Conservation (phyloP, 2,797 vertebrate genomes). For the Sarcoramphus papa region DNA sequence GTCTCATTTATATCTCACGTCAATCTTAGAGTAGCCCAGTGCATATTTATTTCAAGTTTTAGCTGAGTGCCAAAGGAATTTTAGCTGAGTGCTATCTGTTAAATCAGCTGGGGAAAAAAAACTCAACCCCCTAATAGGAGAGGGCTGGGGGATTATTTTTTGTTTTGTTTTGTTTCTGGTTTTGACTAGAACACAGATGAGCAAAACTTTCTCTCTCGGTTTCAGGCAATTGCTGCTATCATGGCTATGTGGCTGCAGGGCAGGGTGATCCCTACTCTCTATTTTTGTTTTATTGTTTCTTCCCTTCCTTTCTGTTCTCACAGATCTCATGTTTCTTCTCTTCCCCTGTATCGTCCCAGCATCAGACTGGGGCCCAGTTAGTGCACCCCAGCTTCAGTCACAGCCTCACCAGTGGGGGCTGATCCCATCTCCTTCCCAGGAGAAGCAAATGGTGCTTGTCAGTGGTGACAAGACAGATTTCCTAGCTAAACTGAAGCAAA, state of each 20-base stretch:
- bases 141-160: background rate
- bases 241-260: background rate
- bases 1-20: background rate
- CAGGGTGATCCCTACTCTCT: background rate
- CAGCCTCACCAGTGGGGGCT: fast-evolving
- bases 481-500: background rate
- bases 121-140: background rate
- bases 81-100: background rate
- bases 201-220: background rate
- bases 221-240: background rate
- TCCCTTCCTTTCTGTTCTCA: background rate
- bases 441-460: background rate
- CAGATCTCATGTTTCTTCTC: background rate
- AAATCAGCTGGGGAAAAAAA: background rate
- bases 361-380: background rate
- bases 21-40: background rate
- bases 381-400: background rate
- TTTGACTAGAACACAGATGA: background rate
- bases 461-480: background rate
- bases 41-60: background rate
- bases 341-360: background rate
- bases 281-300: background rate
- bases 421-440: background rate
- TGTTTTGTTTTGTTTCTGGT: background rate
- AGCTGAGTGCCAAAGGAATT: background rate